A percentile compares a stretch with the other conserved stretches of the same genome.
These are phyloP conservation scores for Eretmochelys imbricata DNA, from an alignment of 2,113 vertebrate genomes.

Conservation along the genomic window DNA sequence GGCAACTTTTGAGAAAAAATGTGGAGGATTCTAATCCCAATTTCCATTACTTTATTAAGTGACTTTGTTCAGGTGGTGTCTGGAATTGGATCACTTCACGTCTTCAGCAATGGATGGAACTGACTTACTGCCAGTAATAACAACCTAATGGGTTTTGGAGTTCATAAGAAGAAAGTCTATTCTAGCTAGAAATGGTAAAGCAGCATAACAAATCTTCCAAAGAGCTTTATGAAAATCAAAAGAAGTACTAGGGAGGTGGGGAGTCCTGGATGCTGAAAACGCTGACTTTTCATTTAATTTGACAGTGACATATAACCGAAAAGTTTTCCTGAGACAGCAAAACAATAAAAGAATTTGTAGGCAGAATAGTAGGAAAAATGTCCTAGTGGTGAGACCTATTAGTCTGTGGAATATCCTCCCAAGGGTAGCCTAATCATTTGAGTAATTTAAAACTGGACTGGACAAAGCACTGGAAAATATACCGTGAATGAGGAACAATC, in stretches of 20 bases:
- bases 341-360: slow-evolving; percentile 23
- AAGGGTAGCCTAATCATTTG: slow-evolving; percentile 3
- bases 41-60: slow-evolving; percentile 60
- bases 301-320: slow-evolving; percentile 8
- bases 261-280: background rate
- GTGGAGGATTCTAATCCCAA: background rate
- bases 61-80: slow-evolving; percentile 45
- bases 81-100: slow-evolving; percentile 19
- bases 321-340: slow-evolving; percentile 16
- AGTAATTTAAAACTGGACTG: slow-evolving; percentile 1
- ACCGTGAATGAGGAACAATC: background rate
- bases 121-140: slow-evolving; percentile 37
- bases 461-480: slow-evolving; percentile 25
- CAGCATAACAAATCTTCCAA: slow-evolving; percentile 45
- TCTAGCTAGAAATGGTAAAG: slow-evolving; percentile 41
- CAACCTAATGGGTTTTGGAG: slow-evolving; percentile 40
- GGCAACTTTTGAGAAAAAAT: slow-evolving; percentile 13
- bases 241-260: background rate
- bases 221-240: slow-evolving; percentile 18
- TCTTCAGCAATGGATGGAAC: slow-evolving; percentile 36
- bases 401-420: background rate
- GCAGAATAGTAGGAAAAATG: background rate
- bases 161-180: slow-evolving; percentile 45
- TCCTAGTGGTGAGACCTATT: background rate
- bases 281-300: slow-evolving; percentile 28